Conservation (phyloP, 2,113 vertebrate species). For the Hyperoodon ampullatus region DNA sequence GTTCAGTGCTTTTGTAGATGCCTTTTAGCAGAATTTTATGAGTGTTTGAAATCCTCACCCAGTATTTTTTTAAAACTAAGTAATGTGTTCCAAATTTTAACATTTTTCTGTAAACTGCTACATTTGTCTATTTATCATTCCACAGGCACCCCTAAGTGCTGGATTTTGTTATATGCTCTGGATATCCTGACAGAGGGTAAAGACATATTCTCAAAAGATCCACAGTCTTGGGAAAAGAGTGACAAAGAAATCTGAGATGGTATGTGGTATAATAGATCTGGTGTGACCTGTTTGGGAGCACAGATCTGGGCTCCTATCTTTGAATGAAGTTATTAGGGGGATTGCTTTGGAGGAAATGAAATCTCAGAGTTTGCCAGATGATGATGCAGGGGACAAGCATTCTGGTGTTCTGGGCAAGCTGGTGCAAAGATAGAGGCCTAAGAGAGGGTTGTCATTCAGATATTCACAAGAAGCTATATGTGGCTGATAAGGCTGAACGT, state of each 20-base stretch:
- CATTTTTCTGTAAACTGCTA: background rate
- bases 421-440: background rate
- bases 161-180: background rate
- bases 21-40: slow-evolving; percentile 10
- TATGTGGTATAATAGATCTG: background rate
- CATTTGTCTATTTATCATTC: background rate
- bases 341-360: background rate
- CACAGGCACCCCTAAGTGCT: background rate
- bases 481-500: background rate
- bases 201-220: background rate
- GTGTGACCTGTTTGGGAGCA: fast-evolving
- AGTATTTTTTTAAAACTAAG: background rate
- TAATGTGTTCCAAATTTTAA: background rate
- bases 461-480: background rate
- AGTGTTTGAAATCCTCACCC: background rate
- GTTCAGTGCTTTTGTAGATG: background rate
- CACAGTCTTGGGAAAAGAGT: background rate
- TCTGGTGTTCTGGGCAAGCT: background rate
- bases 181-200: background rate
- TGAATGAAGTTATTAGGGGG: background rate
- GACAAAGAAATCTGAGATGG: background rate
- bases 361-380: background rate
- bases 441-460: background rate
- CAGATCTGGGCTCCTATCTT: background rate
- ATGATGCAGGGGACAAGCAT: background rate